Evolutionary conservation across 92 coral and sea anemone genomes (phyloP).

Genomic region (Porites divaricata): DNA sequence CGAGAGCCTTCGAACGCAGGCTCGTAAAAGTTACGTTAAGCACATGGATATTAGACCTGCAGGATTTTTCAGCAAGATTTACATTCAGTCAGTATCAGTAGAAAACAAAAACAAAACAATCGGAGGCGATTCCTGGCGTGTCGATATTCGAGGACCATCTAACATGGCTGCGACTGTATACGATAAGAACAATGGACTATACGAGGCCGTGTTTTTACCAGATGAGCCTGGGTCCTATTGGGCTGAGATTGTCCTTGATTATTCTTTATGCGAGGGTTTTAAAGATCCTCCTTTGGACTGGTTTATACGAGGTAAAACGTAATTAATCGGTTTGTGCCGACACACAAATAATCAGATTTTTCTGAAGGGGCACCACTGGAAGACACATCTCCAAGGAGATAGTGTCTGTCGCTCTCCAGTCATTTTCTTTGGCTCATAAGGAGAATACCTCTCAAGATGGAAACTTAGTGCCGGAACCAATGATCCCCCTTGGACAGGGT

Average conservation of each 20-base stretch:
- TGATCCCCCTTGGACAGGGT: no score
- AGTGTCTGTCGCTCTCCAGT: no score
- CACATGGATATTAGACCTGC: slow-evolving; percentile 62
- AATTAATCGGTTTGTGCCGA: no score
- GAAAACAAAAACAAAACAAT: slow-evolving; percentile 47
- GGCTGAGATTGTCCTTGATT: slow-evolving; percentile 72
- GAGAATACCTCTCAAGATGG: no score
- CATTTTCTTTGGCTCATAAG: no score
- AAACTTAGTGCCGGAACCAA: no score
- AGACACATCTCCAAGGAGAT: no score
- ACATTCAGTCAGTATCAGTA: slow-evolving; percentile 67
- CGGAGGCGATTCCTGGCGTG: slow-evolving; percentile 87
- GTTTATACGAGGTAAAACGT: slow-evolving; percentile 71
- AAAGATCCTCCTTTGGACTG: slow-evolving; percentile 88
- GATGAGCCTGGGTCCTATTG: slow-evolving; percentile 73
- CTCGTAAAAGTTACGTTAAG: slow-evolving; percentile 47
- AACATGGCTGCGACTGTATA: slow-evolving; percentile 73
- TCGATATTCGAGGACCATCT: slow-evolving; percentile 77
- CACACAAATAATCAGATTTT: no score
- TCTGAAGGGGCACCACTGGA: no score
- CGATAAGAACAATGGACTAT: slow-evolving; percentile 73
- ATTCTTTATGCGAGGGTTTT: slow-evolving; percentile 73
- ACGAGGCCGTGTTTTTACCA: slow-evolving; percentile 74
- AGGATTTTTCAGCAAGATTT: slow-evolving; percentile 54
- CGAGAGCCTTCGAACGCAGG: slow-evolving; percentile 46